A percentile compares a stretch with the other conserved stretches of the same genome.
Conservation (phyloP, 1,140 invertebrate genomes). For the Drosophila micromelanica region DNA sequence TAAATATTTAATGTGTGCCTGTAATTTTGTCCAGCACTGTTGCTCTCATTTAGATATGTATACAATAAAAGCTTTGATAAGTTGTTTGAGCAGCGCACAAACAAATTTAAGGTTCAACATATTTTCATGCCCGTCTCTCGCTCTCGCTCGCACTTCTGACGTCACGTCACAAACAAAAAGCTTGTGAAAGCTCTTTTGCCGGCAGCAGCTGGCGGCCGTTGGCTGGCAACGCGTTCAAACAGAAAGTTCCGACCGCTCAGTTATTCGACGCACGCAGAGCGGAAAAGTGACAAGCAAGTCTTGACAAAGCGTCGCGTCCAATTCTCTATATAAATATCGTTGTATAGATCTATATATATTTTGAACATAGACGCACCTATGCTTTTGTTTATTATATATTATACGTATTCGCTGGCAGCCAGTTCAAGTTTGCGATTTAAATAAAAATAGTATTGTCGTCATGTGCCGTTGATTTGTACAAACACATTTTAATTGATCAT, state of each 20-base stretch:
- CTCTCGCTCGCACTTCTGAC: slow-evolving; percentile 9
- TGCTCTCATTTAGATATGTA: not conserved
- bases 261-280: slow-evolving; percentile 8
- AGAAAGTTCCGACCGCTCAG: slow-evolving; percentile 16
- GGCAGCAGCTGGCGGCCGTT: not conserved
- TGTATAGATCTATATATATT: slow-evolving; percentile 8
- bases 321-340: slow-evolving; percentile 11
- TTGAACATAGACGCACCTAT: slow-evolving; percentile 17
- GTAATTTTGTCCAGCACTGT: not conserved
- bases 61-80: not conserved
- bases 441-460: slow-evolving; percentile 21
- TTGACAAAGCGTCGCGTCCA: slow-evolving; percentile 2
- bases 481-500: slow-evolving; percentile 5
- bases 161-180: slow-evolving; percentile 9
- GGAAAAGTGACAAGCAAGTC: not conserved
- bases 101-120: not conserved
- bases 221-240: slow-evolving; percentile 3
- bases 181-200: slow-evolving; percentile 3
- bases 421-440: slow-evolving; percentile 6
- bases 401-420: too few species aligned
- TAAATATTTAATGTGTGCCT: not conserved
- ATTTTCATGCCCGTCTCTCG: not conserved
- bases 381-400: slow-evolving; percentile 10
- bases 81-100: not conserved
- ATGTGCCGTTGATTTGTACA: slow-evolving; percentile 3